A percentile compares a stretch with the other conserved stretches of the same genome.
Conservation (phyloP, 2,888 invertebrate genomes). For the Quadriops clusia region DNA sequence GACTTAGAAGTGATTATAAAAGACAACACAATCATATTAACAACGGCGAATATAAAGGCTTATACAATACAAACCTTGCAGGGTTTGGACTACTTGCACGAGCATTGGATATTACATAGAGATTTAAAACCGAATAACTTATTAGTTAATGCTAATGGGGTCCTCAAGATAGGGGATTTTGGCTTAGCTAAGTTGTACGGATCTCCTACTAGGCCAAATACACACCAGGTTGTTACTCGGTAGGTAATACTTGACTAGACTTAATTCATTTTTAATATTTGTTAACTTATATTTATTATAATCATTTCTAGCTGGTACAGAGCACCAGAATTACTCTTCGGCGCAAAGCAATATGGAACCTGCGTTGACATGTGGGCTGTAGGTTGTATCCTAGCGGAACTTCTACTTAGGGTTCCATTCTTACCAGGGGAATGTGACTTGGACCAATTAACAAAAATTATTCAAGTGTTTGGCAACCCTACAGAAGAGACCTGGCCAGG, state of each 20-base stretch:
- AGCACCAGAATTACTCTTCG: slow-evolving; percentile 88
- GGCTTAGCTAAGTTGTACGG: slow-evolving; percentile 96
- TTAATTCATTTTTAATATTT: too few relatives aligned
- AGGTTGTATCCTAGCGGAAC: slow-evolving; percentile 94
- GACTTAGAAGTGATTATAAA: slow-evolving; percentile 92
- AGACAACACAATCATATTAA: slow-evolving; percentile 76
- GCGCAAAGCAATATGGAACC: slow-evolving; percentile 87
- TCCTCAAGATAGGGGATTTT: slow-evolving; percentile 97
- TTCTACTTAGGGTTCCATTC: slow-evolving; percentile 82
- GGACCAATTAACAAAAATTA: slow-evolving; percentile 91
- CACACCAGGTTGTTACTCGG: slow-evolving; percentile 97
- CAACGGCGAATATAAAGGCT: slow-evolving; percentile 87
- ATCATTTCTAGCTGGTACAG: slow-evolving; percentile 90
- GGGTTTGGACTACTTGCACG: slow-evolving; percentile 90
- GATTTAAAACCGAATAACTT: slow-evolving; percentile 99
- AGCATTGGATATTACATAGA: slow-evolving; percentile 92
- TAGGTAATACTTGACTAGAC: too few relatives aligned
- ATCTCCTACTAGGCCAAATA: slow-evolving; percentile 89
- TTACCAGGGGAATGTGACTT: slow-evolving; percentile 95
- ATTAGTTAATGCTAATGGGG: slow-evolving; percentile 80
- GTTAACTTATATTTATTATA: too few relatives aligned
- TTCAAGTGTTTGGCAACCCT: slow-evolving; percentile 90
- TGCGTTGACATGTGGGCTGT: slow-evolving; percentile 99
- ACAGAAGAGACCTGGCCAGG: slow-evolving; percentile 87
- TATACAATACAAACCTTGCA: slow-evolving; percentile 90